Conservation (phyloP, 2,113 vertebrate genomes). For the Psittacula cyanocephala region DNA sequence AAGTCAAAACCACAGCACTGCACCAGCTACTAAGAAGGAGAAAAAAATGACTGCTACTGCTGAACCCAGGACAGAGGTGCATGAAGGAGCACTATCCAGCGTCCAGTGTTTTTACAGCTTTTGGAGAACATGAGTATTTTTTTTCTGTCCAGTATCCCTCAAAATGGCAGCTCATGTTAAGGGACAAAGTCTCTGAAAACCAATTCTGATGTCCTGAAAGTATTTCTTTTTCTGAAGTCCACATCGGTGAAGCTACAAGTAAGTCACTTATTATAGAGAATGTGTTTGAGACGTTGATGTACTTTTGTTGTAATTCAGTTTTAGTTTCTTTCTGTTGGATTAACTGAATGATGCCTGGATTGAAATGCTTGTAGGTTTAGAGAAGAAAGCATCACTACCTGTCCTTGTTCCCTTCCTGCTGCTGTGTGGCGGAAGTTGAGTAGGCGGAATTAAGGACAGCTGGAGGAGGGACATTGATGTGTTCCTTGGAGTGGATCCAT, state of each 20-base stretch:
- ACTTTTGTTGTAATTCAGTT: not conserved
- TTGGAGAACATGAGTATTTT: not conserved
- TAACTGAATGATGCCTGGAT: rapidly evolving
- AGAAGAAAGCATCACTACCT: not conserved
- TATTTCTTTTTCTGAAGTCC: not conserved
- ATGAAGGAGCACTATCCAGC: not conserved
- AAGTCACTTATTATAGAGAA: too few relatives aligned
- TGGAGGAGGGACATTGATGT: not conserved
- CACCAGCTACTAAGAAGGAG: too few relatives aligned
- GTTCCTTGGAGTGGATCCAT: not conserved
- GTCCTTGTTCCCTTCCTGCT: not conserved
- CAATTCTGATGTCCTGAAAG: not conserved
- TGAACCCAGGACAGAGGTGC: not conserved
- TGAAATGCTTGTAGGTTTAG: not conserved
- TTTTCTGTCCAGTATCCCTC: too few relatives aligned
- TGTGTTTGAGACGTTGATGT: too few relatives aligned
- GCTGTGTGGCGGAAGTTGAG: not conserved
- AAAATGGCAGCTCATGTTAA: not conserved
- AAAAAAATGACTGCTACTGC: too few relatives aligned
- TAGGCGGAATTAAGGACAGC: too few relatives aligned
- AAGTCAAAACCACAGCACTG: too few relatives aligned
- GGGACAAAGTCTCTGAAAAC: rapidly evolving
- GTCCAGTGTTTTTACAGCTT: not conserved
- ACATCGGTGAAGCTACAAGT: too few relatives aligned
- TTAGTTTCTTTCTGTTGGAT: not conserved